Percentiles rank a stretch among this genome's conserved stretches.
phyloP scores from a whole-genome alignment of 2,797 vertebrate genomes.

The Liasis olivaceus region DNA sequence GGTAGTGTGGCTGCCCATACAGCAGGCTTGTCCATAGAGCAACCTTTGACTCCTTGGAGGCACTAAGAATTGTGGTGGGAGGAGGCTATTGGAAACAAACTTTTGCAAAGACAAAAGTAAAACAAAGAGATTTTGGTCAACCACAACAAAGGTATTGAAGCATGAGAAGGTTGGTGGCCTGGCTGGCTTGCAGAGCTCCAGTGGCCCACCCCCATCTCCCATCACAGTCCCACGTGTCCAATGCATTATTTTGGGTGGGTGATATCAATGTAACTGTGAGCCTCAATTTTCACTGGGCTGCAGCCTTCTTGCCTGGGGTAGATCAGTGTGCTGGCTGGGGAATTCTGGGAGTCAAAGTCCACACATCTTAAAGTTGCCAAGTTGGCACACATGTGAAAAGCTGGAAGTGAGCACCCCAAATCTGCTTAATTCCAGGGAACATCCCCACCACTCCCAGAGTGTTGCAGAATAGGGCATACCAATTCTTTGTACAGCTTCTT shows the following conservation, averaged over 20 bases:
- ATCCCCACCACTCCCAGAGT: background rate
- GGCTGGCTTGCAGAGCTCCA: background rate
- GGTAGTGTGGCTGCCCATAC: background rate
- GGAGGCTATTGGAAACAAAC: background rate
- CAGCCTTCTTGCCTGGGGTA: background rate
- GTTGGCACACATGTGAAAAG: background rate
- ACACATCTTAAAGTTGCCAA: background rate
- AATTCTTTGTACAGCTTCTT: background rate
- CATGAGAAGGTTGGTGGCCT: background rate
- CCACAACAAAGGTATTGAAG: background rate
- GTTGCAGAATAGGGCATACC: background rate
- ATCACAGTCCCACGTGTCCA: background rate
- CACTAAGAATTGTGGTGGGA: background rate
- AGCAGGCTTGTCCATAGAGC: background rate
- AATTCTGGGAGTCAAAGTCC: background rate
- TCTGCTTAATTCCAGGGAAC: background rate
- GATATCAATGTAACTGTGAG: background rate
- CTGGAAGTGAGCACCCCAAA: background rate
- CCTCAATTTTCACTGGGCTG: background rate
- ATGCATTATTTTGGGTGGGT: background rate
- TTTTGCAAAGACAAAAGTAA: background rate
- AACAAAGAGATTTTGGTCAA: background rate
- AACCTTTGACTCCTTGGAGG: background rate
- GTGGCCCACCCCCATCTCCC: too few relatives aligned
- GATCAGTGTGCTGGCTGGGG: background rate